phyloP scores from a whole-genome alignment of 1,140 invertebrate species.

The Propsilocerus akamusi region DNA sequence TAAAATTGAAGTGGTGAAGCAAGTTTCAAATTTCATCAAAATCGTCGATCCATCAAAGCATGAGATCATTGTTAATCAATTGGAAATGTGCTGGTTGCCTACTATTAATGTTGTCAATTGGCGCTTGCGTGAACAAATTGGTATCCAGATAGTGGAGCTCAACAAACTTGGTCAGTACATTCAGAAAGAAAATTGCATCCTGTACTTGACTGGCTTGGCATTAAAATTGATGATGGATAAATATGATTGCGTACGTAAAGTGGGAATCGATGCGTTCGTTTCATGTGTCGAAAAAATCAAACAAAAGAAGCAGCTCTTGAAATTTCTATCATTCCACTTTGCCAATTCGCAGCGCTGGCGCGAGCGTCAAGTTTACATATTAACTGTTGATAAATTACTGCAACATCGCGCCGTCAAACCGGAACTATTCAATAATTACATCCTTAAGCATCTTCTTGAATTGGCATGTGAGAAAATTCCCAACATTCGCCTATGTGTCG shows the following conservation, averaged over 20 bases:
- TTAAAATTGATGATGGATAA: conserved; percentile 5
- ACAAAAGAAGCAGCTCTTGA: neutral
- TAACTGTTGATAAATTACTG: neutral
- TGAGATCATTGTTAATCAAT: neutral
- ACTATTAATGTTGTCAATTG: conserved; percentile 2
- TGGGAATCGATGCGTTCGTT: conserved; percentile 4
- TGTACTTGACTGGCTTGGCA: conserved; percentile 1
- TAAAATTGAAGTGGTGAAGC: conserved; percentile 5
- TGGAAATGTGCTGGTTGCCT: conserved; percentile 2
- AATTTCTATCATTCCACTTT: conserved; percentile 4
- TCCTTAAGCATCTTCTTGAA: neutral
- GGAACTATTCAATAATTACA: neutral
- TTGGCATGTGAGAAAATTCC: conserved; percentile 4
- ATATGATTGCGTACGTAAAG: conserved; percentile 5
- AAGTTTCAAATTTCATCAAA: conserved; percentile 6
- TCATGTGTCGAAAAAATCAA: neutral
- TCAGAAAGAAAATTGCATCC: neutral
- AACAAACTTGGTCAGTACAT: neutral
- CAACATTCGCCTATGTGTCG: conserved; percentile 5
- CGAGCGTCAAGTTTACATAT: conserved; percentile 2
- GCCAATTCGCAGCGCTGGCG: neutral
- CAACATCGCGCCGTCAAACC: neutral
- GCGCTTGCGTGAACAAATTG: conserved; percentile 6
- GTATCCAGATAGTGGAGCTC: conserved; percentile 1
- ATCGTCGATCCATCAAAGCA: conserved; percentile 2